Evolutionary conservation across 2,888 invertebrate species (phyloP).

Genomic region (Amphipyra berbera): DNA sequence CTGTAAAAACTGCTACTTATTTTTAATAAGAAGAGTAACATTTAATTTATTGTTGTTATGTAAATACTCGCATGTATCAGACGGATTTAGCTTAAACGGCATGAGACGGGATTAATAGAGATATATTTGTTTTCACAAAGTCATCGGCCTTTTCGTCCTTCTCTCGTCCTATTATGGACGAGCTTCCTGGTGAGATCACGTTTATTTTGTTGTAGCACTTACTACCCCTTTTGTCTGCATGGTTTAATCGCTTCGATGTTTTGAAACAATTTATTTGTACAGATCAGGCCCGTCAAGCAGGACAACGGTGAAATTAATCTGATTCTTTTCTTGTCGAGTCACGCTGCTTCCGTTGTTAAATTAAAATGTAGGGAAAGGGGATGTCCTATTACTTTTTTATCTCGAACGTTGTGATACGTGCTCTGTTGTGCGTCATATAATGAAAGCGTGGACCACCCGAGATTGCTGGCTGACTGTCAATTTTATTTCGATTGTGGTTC

Average conservation of each 20-base stretch:
- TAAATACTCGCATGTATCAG: constrained; percentile 20
- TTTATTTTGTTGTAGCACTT: constrained; percentile 72
- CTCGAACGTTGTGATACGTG: constrained; percentile 64
- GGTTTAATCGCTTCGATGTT: constrained; percentile 68
- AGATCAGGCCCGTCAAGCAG: constrained; percentile 66
- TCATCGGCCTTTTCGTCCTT: constrained; percentile 69
- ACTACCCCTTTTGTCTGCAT: constrained; percentile 75
- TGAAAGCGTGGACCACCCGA: constrained; percentile 72
- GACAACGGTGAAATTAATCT: constrained; percentile 82
- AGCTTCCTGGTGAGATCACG: constrained; percentile 82
- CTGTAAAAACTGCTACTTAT: constrained; percentile 9
- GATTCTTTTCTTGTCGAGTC: constrained; percentile 84
- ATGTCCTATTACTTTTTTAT: constrained; percentile 77
- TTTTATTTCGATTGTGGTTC: constrained; percentile 61
- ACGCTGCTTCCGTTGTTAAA: constrained; percentile 87
- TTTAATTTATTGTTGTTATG: constrained; percentile 1
- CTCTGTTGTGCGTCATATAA: constrained; percentile 62
- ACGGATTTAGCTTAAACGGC: constrained; percentile 32
- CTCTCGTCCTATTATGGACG: constrained; percentile 73
- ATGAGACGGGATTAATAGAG: constrained; percentile 48
- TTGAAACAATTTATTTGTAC: constrained; percentile 78
- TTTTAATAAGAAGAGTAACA: background rate
- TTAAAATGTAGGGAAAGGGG: constrained; percentile 80
- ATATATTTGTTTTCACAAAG: constrained; percentile 73
- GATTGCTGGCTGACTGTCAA: constrained; percentile 64